Evolutionary conservation across 1,140 invertebrate species (phyloP).

Genomic region (Papilio machaon): DNA sequence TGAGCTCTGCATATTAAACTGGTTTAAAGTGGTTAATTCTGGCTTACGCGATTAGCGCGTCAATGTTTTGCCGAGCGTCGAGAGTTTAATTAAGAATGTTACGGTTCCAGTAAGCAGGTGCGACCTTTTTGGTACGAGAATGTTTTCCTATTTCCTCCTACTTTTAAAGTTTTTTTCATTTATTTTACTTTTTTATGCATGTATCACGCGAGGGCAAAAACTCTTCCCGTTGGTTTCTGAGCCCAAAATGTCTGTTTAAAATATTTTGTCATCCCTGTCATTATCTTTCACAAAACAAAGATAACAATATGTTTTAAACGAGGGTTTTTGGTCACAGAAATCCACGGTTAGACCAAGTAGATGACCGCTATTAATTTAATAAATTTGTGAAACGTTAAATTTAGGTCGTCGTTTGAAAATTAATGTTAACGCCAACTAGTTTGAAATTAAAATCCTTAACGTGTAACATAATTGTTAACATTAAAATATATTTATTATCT

Average conservation of each 20-base stretch:
- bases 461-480: too few relatives aligned
- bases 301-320: too few relatives aligned
- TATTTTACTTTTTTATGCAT: background rate
- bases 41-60: conserved; percentile 78
- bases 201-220: background rate
- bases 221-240: too few relatives aligned
- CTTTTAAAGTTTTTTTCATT: background rate
- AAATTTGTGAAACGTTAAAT: background rate
- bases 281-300: too few relatives aligned
- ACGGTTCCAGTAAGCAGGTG: conserved; percentile 2
- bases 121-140: background rate
- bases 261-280: too few relatives aligned
- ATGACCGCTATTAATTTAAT: too few relatives aligned
- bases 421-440: background rate
- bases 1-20: conserved; percentile 75
- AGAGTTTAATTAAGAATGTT: conserved; percentile 64
- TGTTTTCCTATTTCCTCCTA: background rate
- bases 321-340: too few relatives aligned
- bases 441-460: background rate
- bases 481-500: too few relatives aligned
- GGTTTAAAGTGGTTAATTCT: conserved; percentile 73
- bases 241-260: too few relatives aligned
- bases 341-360: too few relatives aligned
- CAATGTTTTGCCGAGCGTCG: conserved; percentile 58
- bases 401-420: background rate